Evolutionary conservation across 2,888 invertebrate genomes (phyloP).

Genomic region (Lissonota sp.): DNA sequence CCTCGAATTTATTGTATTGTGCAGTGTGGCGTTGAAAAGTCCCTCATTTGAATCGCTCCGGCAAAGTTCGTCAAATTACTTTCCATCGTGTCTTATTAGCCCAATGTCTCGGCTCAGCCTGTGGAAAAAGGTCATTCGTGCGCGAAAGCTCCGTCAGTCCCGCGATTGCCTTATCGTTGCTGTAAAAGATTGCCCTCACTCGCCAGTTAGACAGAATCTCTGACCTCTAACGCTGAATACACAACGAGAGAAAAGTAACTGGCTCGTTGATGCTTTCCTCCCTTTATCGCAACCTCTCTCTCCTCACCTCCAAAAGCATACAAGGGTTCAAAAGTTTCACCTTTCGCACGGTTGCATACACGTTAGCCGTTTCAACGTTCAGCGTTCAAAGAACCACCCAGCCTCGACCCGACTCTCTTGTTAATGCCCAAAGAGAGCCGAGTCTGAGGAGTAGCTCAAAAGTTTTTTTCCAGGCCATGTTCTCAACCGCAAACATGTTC

Average conservation of each 20-base stretch:
- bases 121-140: neutral
- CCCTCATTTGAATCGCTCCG: too few relatives aligned
- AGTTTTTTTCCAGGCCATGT: neutral
- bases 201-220: conserved; percentile 40
- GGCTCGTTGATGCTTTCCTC: conserved; percentile 29
- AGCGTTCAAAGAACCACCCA: conserved; percentile 22
- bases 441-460: conserved; percentile 26
- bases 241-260: conserved; percentile 30
- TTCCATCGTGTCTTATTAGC: conserved; percentile 34
- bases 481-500: neutral
- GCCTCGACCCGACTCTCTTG: neutral
- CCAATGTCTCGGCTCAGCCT: neutral
- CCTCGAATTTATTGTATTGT: too few relatives aligned
- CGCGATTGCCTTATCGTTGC: neutral
- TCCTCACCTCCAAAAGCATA: neutral
- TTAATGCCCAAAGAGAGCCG: conserved; percentile 18
- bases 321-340: conserved; percentile 44
- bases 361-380: conserved; percentile 11
- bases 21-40: too few relatives aligned
- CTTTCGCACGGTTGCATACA: conserved; percentile 17
- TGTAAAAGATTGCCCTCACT: neutral
- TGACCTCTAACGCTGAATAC: conserved; percentile 33
- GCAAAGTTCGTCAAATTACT: neutral
- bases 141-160: neutral
- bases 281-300: too few relatives aligned